phyloP scores from a whole-genome alignment of 2,888 invertebrate genomes.

The Lycaena phlaeas region DNA sequence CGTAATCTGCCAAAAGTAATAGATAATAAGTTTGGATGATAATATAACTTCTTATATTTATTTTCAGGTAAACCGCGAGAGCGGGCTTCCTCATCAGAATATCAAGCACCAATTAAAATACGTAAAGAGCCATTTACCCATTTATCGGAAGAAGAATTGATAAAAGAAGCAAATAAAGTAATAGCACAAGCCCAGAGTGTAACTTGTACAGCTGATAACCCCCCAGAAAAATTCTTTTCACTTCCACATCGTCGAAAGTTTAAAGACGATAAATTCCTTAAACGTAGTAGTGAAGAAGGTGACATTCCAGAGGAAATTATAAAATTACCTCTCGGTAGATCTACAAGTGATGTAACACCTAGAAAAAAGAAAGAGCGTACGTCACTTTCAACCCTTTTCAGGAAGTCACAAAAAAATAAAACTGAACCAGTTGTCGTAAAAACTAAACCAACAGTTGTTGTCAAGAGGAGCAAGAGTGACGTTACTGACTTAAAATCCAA shows the following conservation, averaged over 20 bases:
- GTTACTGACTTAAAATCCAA: slow-evolving; percentile 75
- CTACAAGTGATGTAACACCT: slow-evolving; percentile 71
- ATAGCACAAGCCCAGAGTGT: slow-evolving; percentile 82
- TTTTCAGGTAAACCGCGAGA: slow-evolving; percentile 65
- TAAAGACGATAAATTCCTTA: slow-evolving; percentile 45
- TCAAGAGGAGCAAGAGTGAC: slow-evolving; percentile 77
- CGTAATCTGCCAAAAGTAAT: too few species aligned
- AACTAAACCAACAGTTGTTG: slow-evolving; percentile 47
- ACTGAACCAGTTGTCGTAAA: slow-evolving; percentile 61
- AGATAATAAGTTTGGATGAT: background rate
- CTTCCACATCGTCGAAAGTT: slow-evolving; percentile 76
- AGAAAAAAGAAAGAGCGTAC: slow-evolving; percentile 69
- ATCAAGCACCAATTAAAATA: slow-evolving; percentile 31
- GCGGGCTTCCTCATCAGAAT: slow-evolving; percentile 46
- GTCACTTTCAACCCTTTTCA: slow-evolving; percentile 78
- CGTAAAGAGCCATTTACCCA: slow-evolving; percentile 76
- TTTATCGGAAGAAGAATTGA: slow-evolving; percentile 80
- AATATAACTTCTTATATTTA: slow-evolving; percentile 18
- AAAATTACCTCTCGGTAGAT: slow-evolving; percentile 63
- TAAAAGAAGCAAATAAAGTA: slow-evolving; percentile 83
- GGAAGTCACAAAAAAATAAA: slow-evolving; percentile 71
- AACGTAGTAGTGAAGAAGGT: slow-evolving; percentile 72
- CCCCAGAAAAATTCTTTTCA: slow-evolving; percentile 79
- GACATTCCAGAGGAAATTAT: slow-evolving; percentile 35
- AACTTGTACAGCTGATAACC: slow-evolving; percentile 75